phyloP scores from a whole-genome alignment of 2,888 invertebrate genomes.

The Cantharis rustica region DNA sequence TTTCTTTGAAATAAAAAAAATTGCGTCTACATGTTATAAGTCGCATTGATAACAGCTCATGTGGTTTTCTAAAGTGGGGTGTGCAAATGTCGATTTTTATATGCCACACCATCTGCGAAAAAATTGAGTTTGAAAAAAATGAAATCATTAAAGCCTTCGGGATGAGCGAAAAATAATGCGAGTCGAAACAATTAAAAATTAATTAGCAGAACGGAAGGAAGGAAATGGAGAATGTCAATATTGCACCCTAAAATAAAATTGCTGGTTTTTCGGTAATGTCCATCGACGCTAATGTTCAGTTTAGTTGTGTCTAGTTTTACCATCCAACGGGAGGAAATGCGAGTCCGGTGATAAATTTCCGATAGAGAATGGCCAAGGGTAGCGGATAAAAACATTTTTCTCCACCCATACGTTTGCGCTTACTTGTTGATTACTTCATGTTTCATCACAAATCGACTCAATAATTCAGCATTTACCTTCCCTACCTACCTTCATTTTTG shows the following conservation, averaged over 20 bases:
- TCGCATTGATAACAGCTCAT: not conserved
- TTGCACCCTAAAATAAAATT: slow-evolving; percentile 1
- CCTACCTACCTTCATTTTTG: not conserved
- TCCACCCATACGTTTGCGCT: slow-evolving; percentile 19
- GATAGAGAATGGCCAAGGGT: slow-evolving; percentile 23
- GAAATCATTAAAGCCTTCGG: not conserved
- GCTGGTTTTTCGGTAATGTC: slow-evolving; percentile 7
- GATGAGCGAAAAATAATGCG: not conserved
- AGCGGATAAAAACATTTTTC: slow-evolving; percentile 14
- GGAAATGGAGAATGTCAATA: slow-evolving; percentile 9
- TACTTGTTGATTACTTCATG: slow-evolving; percentile 30
- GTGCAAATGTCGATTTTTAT: slow-evolving; percentile 1
- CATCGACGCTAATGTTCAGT: slow-evolving; percentile 15
- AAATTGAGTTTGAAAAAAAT: not conserved
- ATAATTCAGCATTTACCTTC: not conserved
- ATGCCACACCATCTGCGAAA: not conserved
- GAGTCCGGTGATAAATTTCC: slow-evolving; percentile 31
- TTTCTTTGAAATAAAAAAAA: slow-evolving; percentile 1
- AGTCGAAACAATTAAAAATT: slow-evolving; percentile 9
- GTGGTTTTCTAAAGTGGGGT: not conserved
- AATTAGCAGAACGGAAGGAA: slow-evolving; percentile 15
- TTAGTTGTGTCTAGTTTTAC: slow-evolving; percentile 12
- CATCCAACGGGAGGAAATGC: slow-evolving; percentile 16
- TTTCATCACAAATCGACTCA: not conserved
- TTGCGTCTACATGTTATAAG: not conserved